phyloP scores from a whole-genome alignment of 2,888 invertebrate species.

The Eilema caniola region DNA sequence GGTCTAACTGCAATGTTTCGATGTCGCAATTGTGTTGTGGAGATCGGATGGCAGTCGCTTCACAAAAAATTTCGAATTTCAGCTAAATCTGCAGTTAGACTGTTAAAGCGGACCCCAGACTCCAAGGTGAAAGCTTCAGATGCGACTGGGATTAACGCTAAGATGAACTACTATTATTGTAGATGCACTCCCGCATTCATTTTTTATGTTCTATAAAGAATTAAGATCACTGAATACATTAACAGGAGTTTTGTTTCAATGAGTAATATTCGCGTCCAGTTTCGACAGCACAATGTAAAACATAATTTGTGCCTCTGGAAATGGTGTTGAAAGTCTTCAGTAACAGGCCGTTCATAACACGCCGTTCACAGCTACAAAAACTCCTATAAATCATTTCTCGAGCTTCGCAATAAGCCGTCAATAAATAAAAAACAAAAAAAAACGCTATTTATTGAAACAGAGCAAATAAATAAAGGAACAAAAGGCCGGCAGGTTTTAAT shows the following conservation, averaged over 20 bases:
- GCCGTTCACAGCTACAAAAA: constrained; percentile 32
- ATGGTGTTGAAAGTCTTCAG: neutral
- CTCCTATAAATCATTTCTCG: constrained; percentile 52
- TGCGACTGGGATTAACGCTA: too few species aligned
- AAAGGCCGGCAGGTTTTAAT: constrained; percentile 58
- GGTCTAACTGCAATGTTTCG: too few species aligned
- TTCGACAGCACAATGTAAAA: neutral
- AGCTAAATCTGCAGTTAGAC: too few species aligned
- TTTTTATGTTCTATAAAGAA: neutral
- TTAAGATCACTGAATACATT: neutral
- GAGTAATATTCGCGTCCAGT: neutral
- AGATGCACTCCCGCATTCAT: too few species aligned
- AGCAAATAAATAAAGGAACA: constrained; percentile 67
- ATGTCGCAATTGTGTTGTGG: too few species aligned
- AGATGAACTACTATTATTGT: too few species aligned
- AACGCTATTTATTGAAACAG: constrained; percentile 56
- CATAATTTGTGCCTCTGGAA: neutral
- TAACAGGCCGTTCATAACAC: constrained; percentile 24
- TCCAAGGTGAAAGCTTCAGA: too few species aligned
- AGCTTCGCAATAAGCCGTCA: constrained; percentile 59
- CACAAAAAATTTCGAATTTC: too few species aligned
- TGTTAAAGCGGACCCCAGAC: too few species aligned
- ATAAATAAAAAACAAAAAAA: constrained; percentile 63
- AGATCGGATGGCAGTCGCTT: too few species aligned
- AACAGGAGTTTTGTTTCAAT: neutral